Percentiles rank a stretch among this genome's conserved stretches.
These are phyloP conservation scores for Acomys russatus DNA, from an alignment of 2,797 vertebrate genomes.

Conservation along the genomic window DNA sequence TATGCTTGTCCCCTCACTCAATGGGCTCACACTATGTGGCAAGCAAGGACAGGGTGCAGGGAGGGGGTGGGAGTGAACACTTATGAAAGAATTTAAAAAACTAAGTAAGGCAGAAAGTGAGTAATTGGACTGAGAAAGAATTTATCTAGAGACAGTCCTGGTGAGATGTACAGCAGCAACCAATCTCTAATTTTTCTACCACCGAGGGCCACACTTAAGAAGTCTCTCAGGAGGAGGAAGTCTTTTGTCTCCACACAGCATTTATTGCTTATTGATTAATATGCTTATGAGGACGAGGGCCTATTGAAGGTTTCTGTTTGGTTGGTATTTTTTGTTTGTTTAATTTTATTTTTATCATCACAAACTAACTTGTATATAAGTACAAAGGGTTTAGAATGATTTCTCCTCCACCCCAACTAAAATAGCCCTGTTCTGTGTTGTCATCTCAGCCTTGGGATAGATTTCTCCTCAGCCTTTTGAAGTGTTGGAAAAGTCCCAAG, in stretches of 20 bases:
- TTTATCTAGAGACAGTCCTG: background rate
- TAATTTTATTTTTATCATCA: background rate
- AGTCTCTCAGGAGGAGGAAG: conserved; percentile 35
- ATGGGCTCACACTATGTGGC: no score
- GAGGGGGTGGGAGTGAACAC: background rate
- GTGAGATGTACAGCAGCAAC: background rate
- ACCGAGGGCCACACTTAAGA: background rate
- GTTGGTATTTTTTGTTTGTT: background rate
- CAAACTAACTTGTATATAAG: background rate
- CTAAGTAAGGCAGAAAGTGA: conserved; percentile 26
- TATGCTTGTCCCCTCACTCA: background rate
- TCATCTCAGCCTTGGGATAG: background rate
- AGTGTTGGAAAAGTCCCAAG: conserved; percentile 1
- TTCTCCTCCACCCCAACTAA: background rate
- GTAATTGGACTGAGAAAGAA: conserved; percentile 36
- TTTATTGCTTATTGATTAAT: conserved; percentile 31
- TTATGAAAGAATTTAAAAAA: conserved; percentile 26
- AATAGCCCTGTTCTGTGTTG: background rate
- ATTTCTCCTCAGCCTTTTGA: background rate
- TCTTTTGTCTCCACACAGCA: conserved; percentile 18
- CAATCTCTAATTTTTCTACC: background rate
- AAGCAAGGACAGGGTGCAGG: background rate
- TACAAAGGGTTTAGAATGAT: background rate
- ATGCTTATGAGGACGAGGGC: conserved; percentile 17
- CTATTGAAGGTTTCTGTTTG: background rate